These are phyloP conservation scores for Drosophila parthenogenetica DNA, from an alignment of 2,888 invertebrate species.

Conservation along the genomic window DNA sequence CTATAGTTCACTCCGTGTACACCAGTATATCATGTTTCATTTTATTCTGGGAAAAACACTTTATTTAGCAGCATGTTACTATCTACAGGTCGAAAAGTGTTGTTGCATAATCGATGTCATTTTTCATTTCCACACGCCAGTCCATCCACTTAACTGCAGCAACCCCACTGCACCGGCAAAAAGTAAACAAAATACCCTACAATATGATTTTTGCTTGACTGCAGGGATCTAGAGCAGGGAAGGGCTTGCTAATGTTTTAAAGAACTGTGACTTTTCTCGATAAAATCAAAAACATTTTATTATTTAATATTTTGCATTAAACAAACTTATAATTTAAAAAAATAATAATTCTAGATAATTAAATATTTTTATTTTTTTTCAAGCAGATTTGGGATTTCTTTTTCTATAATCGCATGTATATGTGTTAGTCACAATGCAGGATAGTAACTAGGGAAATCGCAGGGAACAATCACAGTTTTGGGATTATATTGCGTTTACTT, in stretches of 20 bases:
- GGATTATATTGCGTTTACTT: constrained; percentile 21
- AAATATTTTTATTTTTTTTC: neutral
- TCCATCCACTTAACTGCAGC: constrained; percentile 3
- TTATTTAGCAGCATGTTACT: constrained; percentile 27
- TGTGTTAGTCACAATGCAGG: constrained; percentile 7
- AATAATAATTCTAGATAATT: neutral
- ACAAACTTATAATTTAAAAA: neutral
- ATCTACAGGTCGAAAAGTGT: constrained; percentile 15
- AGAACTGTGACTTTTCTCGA: constrained; percentile 9
- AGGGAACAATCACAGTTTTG: constrained; percentile 39
- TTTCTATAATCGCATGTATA: neutral
- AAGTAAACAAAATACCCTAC: constrained; percentile 37
- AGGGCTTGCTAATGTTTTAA: constrained; percentile 18
- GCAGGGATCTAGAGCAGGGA: constrained; percentile 6
- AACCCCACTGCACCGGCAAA: constrained; percentile 9
- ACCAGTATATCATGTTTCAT: neutral
- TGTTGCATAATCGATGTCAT: constrained; percentile 70
- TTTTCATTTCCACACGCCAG: constrained; percentile 63
- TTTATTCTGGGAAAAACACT: constrained; percentile 42
- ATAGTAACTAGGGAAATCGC: constrained; percentile 48
- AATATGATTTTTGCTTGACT: constrained; percentile 53
- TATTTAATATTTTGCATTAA: too few species aligned
- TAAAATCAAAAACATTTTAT: neutral
- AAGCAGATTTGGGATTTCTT: neutral
- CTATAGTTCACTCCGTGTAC: neutral